Conservation (phyloP, 2,888 invertebrate genomes). For the Acronicta psi region DNA sequence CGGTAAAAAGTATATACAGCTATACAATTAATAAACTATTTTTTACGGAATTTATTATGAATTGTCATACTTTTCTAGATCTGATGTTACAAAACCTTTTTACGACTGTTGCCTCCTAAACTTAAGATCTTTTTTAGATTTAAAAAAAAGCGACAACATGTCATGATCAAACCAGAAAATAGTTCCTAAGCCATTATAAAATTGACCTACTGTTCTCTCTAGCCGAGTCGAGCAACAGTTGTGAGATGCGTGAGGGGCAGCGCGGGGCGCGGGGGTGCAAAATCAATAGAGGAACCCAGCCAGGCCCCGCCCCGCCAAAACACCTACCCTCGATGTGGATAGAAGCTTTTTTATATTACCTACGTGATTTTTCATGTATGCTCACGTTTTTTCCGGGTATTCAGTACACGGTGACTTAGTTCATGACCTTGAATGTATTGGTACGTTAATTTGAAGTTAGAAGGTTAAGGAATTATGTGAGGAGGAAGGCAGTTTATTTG, state of each 20-base stretch:
- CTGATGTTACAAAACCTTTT: too few relatives aligned
- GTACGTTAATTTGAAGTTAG: background rate
- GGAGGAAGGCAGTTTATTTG: background rate
- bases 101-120: too few relatives aligned
- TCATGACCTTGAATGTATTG: slow-evolving; percentile 25
- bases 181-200: slow-evolving; percentile 15
- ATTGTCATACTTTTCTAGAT: too few relatives aligned
- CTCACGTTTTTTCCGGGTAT: slow-evolving; percentile 17
- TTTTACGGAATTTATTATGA: too few relatives aligned
- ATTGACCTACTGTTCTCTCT: slow-evolving; percentile 59
- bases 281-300: slow-evolving; percentile 82
- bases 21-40: too few relatives aligned
- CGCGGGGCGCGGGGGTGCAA: slow-evolving; percentile 71
- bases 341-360: slow-evolving; percentile 68
- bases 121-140: too few relatives aligned
- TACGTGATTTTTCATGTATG: slow-evolving; percentile 61
- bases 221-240: slow-evolving; percentile 84
- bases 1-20: too few relatives aligned
- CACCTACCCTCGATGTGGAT: slow-evolving; percentile 73
- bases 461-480: background rate
- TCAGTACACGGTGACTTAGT: background rate
- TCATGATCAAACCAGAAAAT: background rate
- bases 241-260: slow-evolving; percentile 79
- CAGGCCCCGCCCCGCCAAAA: slow-evolving; percentile 72
- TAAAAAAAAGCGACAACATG: background rate